Conservation (phyloP, 2,888 invertebrate species). For the Perizoma affinitatum region DNA sequence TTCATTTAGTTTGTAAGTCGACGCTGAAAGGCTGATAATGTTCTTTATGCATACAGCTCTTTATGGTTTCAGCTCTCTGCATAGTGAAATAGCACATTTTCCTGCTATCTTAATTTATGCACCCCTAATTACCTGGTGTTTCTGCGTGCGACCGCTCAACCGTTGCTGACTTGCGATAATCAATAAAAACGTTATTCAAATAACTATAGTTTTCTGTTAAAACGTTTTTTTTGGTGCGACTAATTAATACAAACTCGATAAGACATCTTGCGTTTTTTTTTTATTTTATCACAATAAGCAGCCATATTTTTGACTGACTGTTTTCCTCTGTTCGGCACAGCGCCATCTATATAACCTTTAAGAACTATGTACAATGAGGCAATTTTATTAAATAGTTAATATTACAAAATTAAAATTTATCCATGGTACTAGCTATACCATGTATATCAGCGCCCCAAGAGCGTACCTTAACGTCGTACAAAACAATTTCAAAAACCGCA, state of each 20-base stretch:
- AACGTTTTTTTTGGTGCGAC: conserved; percentile 4
- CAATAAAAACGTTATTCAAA: conserved; percentile 12
- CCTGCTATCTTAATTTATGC: conserved; percentile 25
- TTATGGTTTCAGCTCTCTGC: conserved; percentile 5
- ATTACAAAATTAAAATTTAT: too few relatives aligned
- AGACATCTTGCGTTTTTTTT: background rate
- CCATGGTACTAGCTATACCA: too few relatives aligned
- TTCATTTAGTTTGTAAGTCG: too few relatives aligned
- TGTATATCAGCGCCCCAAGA: too few relatives aligned
- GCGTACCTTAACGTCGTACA: too few relatives aligned
- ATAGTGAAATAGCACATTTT: conserved; percentile 12
- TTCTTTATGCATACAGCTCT: background rate
- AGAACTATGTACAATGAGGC: too few relatives aligned
- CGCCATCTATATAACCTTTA: too few relatives aligned
- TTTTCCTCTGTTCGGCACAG: too few relatives aligned
- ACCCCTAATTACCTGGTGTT: conserved; percentile 17
- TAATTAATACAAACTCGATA: background rate
- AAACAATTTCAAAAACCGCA: too few relatives aligned
- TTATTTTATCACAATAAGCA: background rate
- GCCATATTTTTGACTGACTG: too few relatives aligned
- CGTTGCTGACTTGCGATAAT: conserved; percentile 12
- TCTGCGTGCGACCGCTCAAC: conserved; percentile 18
- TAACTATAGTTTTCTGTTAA: conserved; percentile 6
- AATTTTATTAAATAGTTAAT: too few relatives aligned
- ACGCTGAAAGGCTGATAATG: background rate